These are phyloP conservation scores for Monodelphis domestica DNA, from an alignment of 2,797 vertebrate genomes.

Conservation along the genomic window DNA sequence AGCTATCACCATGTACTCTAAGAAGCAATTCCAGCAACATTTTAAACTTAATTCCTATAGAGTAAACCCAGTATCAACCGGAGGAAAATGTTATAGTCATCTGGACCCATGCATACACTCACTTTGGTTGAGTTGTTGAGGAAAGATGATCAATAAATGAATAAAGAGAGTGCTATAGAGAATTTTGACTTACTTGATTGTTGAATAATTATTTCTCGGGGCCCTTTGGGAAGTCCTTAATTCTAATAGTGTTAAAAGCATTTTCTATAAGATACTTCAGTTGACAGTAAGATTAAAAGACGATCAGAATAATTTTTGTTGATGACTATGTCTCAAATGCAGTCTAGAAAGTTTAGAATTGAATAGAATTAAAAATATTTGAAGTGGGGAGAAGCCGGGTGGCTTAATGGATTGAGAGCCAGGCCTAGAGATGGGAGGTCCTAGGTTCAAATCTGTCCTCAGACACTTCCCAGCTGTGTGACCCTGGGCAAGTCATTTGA, in stretches of 20 bases:
- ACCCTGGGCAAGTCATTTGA: no score
- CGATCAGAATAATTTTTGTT: conserved; percentile 10
- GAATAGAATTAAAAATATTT: conserved; percentile 17
- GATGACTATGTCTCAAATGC: neutral
- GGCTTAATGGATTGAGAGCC: no score
- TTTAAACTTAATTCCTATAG: fast-evolving
- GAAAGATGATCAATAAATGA: neutral
- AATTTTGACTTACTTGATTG: neutral
- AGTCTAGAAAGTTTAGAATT: neutral
- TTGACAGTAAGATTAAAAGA: neutral
- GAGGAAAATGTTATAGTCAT: no score
- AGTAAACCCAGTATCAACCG: neutral
- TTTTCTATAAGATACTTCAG: neutral
- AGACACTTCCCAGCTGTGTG: no score
- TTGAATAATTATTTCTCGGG: neutral
- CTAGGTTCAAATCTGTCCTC: no score
- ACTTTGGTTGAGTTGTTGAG: neutral
- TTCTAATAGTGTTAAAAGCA: conserved; percentile 9
- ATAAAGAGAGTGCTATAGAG: neutral
- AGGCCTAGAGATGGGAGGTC: no score
- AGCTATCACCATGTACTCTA: neutral
- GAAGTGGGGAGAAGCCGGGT: no score
- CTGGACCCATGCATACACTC: neutral
- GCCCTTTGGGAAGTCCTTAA: neutral
- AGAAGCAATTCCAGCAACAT: neutral